These are phyloP conservation scores for Galeopterus variegatus DNA, from an alignment of 2,113 vertebrate genomes.

Conservation along the genomic window DNA sequence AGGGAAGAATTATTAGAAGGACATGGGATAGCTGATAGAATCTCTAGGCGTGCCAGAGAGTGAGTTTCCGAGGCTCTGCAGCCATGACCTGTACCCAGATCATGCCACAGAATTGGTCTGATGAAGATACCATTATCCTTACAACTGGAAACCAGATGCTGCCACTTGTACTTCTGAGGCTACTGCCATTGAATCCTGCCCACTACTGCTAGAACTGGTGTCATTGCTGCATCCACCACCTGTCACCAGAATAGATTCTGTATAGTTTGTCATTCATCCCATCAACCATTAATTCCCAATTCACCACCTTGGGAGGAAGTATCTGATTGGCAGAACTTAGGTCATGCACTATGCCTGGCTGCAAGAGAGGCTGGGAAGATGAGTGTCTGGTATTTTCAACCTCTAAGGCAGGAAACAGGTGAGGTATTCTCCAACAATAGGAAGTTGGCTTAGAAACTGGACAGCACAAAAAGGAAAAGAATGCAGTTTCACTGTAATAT, in stretches of 20 bases:
- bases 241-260: neutral
- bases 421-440: neutral
- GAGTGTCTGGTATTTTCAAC: neutral
- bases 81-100: neutral
- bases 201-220: neutral
- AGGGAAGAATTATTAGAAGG: neutral
- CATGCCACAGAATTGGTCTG: neutral
- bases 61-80: neutral
- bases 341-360: neutral
- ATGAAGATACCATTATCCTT: neutral
- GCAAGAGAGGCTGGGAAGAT: neutral
- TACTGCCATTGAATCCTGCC: neutral
- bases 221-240: no score
- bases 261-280: neutral
- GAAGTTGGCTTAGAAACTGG: neutral
- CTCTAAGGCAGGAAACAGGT: neutral
- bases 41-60: neutral
- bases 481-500: neutral
- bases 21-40: neutral
- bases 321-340: neutral
- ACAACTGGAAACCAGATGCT: neutral
- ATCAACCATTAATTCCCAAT: neutral
- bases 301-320: neutral
- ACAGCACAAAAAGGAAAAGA: constrained; percentile 5
- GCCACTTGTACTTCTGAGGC: neutral